Evolutionary conservation across 2,888 invertebrate species (phyloP).

Genomic region (Tholera decimalis): DNA sequence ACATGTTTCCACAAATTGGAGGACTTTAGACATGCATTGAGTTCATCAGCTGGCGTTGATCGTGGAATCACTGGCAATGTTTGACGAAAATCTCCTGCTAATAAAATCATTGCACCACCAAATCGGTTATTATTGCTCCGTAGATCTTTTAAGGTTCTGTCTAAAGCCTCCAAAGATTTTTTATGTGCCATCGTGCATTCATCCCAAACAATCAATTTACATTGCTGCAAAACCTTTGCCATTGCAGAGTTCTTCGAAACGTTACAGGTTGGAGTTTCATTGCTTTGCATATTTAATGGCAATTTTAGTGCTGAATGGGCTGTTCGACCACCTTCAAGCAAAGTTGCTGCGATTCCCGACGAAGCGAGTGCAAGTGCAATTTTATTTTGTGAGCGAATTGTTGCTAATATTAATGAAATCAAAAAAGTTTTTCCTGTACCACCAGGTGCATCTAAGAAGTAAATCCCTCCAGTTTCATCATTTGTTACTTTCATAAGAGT

Average conservation of each 20-base stretch:
- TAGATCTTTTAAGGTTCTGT: conserved; percentile 14
- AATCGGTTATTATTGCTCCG: background rate
- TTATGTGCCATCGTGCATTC: conserved; percentile 25
- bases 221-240: no score
- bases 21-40: background rate
- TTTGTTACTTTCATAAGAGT: no score
- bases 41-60: background rate
- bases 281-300: conserved; percentile 4
- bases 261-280: conserved; percentile 21
- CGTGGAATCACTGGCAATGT: conserved; percentile 9
- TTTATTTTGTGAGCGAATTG: no score
- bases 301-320: no score
- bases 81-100: conserved; percentile 4
- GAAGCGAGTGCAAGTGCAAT: no score
- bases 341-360: no score
- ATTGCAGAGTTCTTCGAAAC: conserved; percentile 15
- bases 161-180: conserved; percentile 27
- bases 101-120: conserved; percentile 6
- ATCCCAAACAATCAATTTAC: no score
- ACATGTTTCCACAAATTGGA: conserved; percentile 3
- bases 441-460: no score
- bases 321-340: no score
- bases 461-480: no score
- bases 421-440: no score
- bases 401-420: no score